phyloP scores from a whole-genome alignment of 2,888 invertebrate species.

The Apantesis nais region DNA sequence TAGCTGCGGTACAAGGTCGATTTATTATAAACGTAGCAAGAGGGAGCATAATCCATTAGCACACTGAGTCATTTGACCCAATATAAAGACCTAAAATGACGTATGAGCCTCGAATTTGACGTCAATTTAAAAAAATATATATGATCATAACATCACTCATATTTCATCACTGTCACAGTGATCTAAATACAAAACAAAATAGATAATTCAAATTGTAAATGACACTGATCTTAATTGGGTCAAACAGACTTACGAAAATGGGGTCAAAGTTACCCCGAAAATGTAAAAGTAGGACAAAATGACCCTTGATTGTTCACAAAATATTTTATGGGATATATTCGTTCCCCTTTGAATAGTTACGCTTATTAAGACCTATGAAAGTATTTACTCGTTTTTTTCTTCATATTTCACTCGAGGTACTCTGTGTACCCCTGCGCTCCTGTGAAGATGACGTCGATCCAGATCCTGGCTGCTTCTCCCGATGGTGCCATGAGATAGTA shows the following conservation, averaged over 20 bases:
- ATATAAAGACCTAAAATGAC: background rate
- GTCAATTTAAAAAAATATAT: background rate
- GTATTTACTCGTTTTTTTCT: background rate
- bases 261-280: background rate
- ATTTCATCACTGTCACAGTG: background rate
- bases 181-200: background rate
- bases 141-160: background rate
- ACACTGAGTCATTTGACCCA: background rate
- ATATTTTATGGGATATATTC: background rate
- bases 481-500: conserved; percentile 97
- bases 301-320: background rate
- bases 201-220: background rate
- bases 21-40: background rate
- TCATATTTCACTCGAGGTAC: conserved; percentile 63
- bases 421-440: conserved; percentile 94
- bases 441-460: conserved; percentile 98
- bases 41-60: background rate
- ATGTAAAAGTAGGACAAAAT: conserved; percentile 2
- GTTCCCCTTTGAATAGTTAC: background rate
- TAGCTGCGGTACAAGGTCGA: background rate
- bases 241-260: background rate
- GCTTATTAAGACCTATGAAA: background rate
- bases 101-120: background rate
- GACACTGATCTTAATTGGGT: background rate
- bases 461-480: conserved; percentile 97